A percentile compares a stretch with the other conserved stretches of the same genome.
These are phyloP conservation scores for Sinonovacula constricta DNA, from an alignment of 1,140 invertebrate species.

Conservation along the genomic window DNA sequence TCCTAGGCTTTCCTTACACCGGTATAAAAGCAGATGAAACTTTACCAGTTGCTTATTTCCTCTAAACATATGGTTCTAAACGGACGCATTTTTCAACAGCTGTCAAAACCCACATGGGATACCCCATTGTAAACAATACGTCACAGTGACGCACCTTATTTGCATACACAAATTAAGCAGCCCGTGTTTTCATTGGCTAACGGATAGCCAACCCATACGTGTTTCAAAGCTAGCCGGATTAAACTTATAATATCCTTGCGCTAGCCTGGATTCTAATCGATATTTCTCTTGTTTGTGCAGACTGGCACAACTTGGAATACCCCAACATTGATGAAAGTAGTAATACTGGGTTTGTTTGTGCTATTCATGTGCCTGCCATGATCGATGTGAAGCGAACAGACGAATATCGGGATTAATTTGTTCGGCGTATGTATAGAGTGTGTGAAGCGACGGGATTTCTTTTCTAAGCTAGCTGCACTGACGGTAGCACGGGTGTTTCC, in stretches of 20 bases:
- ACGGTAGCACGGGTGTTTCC: conserved; percentile 42
- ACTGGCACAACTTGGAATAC: no score
- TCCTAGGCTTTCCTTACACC: no score
- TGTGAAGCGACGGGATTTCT: conserved; percentile 40
- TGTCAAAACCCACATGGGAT: conserved; percentile 16
- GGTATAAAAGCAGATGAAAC: no score
- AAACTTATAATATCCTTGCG: conserved; percentile 46
- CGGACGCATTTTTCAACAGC: no score
- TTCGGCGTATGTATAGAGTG: conserved; percentile 1
- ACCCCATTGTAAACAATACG: conserved; percentile 47
- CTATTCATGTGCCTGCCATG: conserved; percentile 38
- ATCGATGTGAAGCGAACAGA: not conserved
- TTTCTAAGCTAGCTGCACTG: conserved; percentile 39
- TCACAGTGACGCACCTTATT: conserved; percentile 46
- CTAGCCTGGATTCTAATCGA: not conserved
- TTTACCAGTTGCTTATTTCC: no score
- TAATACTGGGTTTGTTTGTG: no score
- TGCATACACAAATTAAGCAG: conserved; percentile 46
- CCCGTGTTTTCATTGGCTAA: conserved; percentile 28
- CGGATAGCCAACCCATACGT: conserved; percentile 21
- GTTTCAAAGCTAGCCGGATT: conserved; percentile 39
- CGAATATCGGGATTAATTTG: conserved; percentile 44
- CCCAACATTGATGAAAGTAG: no score
- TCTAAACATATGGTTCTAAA: no score
- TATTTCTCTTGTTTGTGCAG: no score